Conservation (phyloP, 2,113 vertebrate genomes). For the Silurus glanis region DNA sequence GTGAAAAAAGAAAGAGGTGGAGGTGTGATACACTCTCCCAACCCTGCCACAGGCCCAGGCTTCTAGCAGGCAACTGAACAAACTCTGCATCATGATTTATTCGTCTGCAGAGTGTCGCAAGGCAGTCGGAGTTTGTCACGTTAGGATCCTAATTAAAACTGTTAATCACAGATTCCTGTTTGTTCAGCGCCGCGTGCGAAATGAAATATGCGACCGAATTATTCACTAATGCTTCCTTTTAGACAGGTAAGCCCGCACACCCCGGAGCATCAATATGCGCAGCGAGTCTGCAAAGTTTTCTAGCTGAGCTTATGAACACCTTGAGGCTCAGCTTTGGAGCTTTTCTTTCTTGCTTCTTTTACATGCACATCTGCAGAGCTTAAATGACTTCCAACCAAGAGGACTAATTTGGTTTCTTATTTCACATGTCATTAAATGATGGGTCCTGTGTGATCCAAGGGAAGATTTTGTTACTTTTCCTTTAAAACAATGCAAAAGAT, state of each 20-base stretch:
- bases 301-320: constrained; percentile 55
- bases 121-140: constrained; percentile 77
- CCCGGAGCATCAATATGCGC: constrained; percentile 75
- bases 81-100: constrained; percentile 74
- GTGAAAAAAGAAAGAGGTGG: constrained; percentile 5
- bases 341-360: constrained; percentile 43
- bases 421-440: constrained; percentile 40
- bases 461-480: constrained; percentile 1
- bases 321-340: constrained; percentile 49
- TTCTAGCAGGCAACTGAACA: constrained; percentile 68
- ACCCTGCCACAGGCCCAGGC: constrained; percentile 61
- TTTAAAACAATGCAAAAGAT: background rate
- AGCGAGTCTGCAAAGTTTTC: constrained; percentile 55
- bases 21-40: constrained; percentile 46
- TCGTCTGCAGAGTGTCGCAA: constrained; percentile 65
- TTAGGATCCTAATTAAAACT: constrained; percentile 87
- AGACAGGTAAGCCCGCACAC: constrained; percentile 83
- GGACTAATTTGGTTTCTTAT: constrained; percentile 43
- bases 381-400: constrained; percentile 48
- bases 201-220: constrained; percentile 89
- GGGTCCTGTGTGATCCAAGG: constrained; percentile 22
- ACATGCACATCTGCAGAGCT: constrained; percentile 50
- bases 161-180: constrained; percentile 81
- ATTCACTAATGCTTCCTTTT: constrained; percentile 82
- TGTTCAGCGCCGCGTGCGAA: constrained; percentile 83